Base-by-base conservation (phyloP, 2,797 vertebrate species). In the Trachops cirrhosus region DNA sequence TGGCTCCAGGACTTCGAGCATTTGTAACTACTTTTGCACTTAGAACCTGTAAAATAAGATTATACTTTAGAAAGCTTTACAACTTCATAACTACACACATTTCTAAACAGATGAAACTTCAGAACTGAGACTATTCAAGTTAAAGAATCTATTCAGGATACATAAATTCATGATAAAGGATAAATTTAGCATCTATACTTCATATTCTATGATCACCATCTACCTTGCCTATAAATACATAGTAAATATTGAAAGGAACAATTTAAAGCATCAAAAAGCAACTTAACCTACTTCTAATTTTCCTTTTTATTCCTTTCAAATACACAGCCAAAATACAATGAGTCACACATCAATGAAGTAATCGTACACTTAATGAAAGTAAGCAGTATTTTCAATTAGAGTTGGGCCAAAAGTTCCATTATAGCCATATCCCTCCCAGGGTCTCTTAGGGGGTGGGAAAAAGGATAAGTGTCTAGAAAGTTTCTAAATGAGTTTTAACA, bases 11-110 rank as follows among this genome's bases (percentile, higher is more conserved):
- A 98, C 99, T 99, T 86, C 99, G 99, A 70, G 99, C 99, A 88
- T 99, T 99, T 86, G 99, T 99, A 73, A 99, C 99, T 93, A 99
- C 99, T 97, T 99, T 99, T 95, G 99, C 99, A 95, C 99, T 99
- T 96, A 99, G 98, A 84, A 99, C 99, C 99, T 99, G 95, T 1
- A 90, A 92, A 96, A 97, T 59, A 18, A 95, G 12, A 62, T 62
- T 21, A n/a, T 6, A 93, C 48, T 95, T 94, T n/a, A 95, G 39
- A 52, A 88, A 87, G 57, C 64, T 67, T 90, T 80, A 89, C 9
- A 91, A 52, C 41, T 80, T 74, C 59, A 87, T 5, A 85, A 34
- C 1, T 44, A 44, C 44, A 21, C 10, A 67, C 3, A 93, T 70
- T 89, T 93, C 52, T 62, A 75, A 80, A 86, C 0, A 96, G 46